Base-by-base conservation (phyloP, 2,888 invertebrate genomes). In the Alsophila aescularia region DNA sequence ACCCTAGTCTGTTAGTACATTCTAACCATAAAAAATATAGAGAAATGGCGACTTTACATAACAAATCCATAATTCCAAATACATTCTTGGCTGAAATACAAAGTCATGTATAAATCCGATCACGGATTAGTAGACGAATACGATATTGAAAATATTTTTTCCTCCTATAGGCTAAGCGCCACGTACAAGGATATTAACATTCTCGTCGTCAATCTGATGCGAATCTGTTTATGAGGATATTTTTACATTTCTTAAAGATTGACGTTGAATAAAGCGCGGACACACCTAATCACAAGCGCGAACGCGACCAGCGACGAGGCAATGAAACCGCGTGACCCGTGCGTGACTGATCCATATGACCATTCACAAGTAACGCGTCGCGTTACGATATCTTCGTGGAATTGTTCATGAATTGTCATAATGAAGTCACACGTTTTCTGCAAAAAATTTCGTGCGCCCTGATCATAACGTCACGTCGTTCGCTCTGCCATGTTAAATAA, bases 111-210 rank as follows among this genome's bases (percentile, higher is more conserved):
- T 43, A 43, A 31, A 29, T 13, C 13, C 32, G 18, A 43, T 43
- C 43, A 21, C 43, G 43, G 32, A 43, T 42, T 32, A 43, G 12
- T 9, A 15, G 18, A 32, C 5, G 24, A 44, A 44, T 44, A 21
- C 13, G 44, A 44, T 35, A 44, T 44, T 44, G 35, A 44, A 44
- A 44, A 44, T 35, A 44, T 44, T 44, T 34, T 34, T 21, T 12
- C 18, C 34, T 13, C 43, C 24, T 24, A 24, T 24, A 24, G 21
- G 32, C 32, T 32, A 35, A 35, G 44, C 44, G 24, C 35, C 53
- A 53, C 32, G 52, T 54, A 37, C 41, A 53, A 42, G 21, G 14
- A 50, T 58, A 45, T 53, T 47, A 39, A 52, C 51, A 48, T 48
- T 44, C 32, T 43, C 43, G 45, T 53, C 47, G 35, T 35, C 47